A percentile compares a stretch with the other conserved stretches of the same genome.
Conservation (phyloP, 2,797 vertebrate genomes). For the Euthynnus affinis region DNA sequence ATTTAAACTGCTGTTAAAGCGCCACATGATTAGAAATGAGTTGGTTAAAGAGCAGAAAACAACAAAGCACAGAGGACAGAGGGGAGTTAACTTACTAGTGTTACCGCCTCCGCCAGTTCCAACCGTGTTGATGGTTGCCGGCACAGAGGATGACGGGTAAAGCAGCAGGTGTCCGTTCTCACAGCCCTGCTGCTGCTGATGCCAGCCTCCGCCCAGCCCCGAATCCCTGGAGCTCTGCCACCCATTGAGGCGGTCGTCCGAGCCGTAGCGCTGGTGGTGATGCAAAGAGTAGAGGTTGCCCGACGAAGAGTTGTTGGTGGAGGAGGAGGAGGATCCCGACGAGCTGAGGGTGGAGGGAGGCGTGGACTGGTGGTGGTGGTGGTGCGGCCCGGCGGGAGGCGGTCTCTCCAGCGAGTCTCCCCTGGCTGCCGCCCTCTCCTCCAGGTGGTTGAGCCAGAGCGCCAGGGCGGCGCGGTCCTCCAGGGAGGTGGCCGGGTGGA, state of each 20-base stretch:
- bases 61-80: neutral
- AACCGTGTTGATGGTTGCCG: conserved; percentile 95
- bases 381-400: conserved; percentile 78
- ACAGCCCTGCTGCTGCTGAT: conserved; percentile 92
- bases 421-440: conserved; percentile 90
- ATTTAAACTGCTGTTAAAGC: neutral
- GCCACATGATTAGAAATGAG: neutral
- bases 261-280: conserved; percentile 98
- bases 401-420: conserved; percentile 93
- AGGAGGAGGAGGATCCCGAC: conserved; percentile 73
- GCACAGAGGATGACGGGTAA: conserved; percentile 96
- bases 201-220: conserved; percentile 91
- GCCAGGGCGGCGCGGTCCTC: conserved; percentile 96
- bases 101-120: conserved; percentile 90
- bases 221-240: conserved; percentile 97
- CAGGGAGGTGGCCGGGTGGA: conserved; percentile 96
- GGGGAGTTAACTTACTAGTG: conserved; percentile 89
- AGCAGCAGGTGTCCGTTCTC: conserved; percentile 96
- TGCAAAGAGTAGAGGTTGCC: conserved; percentile 89
- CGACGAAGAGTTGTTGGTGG: conserved; percentile 73
- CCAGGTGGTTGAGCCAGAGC: conserved; percentile 98
- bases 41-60: too few species aligned
- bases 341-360: conserved; percentile 78
- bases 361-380: conserved; percentile 79
- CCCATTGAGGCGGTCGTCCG: conserved; percentile 97